Evolutionary conservation across 2,888 invertebrate genomes (phyloP), one percentile per base, ranked within the genome.

Genomic region (Auanema sp.): DNA sequence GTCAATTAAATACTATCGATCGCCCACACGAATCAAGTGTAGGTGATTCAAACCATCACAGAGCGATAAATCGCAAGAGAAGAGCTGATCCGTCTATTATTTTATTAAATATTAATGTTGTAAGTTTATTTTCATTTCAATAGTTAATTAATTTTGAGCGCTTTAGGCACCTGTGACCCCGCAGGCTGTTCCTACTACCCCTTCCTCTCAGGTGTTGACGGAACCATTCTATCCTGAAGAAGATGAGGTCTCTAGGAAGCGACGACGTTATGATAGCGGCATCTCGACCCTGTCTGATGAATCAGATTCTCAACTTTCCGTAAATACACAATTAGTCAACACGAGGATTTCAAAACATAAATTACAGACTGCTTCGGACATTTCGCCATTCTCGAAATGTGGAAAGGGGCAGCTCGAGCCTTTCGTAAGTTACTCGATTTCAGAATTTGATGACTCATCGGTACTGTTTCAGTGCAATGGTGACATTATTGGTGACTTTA

Each of bases 181-280:
- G 8, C 33, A 33, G 33, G 3, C 33, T 33, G 33, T 33, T 3
- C 33, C 33, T 5, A 33, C 33, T 5, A 33, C 33, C 8, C 33
- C 33, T 8, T 33, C 33, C 8, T 33, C 33, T 8, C 33, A 33
- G 8, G 33, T 33, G 3, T 33, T 33, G 8, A 3, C 33, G 3
- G 33, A 33, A 8, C 33, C 33, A 33, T 33, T 33, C 33, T 33
- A 33, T 33, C 33, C 33, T 8, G 33, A 33, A 33, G 33, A 33
- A 33, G 33, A 33, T 33, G 33, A 33, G 33, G 8, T 33, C 8
- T 33, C 33, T 3, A 33, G 33, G 8, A 62, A 62, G n/a, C 25
- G 62, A 49, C 49, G 56, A 50, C 62, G 62, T 43, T 41, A 57
- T 42, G 62, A 62, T 44, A 62, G 62, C 43, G 50, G 50, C 21